Conservation (phyloP, 2,113 vertebrate species). For the Dendrocopos noguchii region DNA sequence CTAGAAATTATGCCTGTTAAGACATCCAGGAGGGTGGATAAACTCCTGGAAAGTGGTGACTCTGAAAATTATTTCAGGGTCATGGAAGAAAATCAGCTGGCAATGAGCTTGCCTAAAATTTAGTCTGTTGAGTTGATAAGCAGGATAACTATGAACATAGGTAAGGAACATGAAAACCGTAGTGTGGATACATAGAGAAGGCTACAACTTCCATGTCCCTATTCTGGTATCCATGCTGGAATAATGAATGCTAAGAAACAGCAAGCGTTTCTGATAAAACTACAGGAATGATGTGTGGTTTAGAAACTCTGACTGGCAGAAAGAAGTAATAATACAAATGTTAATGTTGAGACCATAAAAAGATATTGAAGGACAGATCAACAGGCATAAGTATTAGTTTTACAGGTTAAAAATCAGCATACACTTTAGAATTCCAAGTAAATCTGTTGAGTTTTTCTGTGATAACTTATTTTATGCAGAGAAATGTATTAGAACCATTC, state of each 20-base stretch:
- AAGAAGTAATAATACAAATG: neutral
- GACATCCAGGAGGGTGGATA: neutral
- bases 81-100: neutral
- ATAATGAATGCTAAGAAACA: neutral
- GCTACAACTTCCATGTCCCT: neutral
- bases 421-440: neutral
- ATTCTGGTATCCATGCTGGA: neutral
- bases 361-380: neutral
- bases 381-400: neutral
- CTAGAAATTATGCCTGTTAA: neutral
- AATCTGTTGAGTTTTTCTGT: neutral
- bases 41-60: neutral
- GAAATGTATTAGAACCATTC: neutral
- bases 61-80: neutral
- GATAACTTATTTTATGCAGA: neutral
- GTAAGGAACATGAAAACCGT: neutral
- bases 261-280: neutral
- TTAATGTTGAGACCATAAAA: neutral
- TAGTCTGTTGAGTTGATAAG: neutral
- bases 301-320: neutral
- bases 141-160: neutral
- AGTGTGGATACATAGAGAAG: rapidly evolving
- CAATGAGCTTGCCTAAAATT: neutral
- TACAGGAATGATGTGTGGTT: neutral
- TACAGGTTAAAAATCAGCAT: neutral